These are phyloP conservation scores for Henicopernis longicauda DNA, from an alignment of 2,113 vertebrate genomes.

Conservation along the genomic window DNA sequence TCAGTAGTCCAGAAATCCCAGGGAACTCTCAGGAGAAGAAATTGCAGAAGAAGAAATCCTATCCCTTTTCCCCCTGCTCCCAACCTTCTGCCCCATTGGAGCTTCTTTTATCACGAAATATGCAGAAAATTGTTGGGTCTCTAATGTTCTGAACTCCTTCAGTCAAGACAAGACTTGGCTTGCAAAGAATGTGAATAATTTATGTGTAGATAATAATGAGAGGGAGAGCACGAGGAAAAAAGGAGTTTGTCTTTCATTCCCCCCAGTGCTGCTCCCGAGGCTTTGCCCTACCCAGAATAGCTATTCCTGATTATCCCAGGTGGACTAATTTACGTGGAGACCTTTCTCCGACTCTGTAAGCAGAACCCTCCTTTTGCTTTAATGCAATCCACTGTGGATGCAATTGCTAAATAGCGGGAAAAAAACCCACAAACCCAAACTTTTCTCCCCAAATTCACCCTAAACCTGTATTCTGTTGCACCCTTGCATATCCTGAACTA, in stretches of 20 bases:
- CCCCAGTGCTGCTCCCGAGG: background rate
- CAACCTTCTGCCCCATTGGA: background rate
- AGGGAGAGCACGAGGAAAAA: background rate
- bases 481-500: background rate
- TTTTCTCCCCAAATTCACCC: background rate
- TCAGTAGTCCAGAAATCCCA: background rate
- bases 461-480: background rate
- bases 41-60: background rate
- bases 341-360: background rate
- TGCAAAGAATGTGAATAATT: slow-evolving; percentile 49
- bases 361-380: background rate
- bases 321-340: background rate
- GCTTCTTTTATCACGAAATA: background rate
- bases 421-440: no score
- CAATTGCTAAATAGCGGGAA: fast-evolving
- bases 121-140: background rate
- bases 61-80: background rate
- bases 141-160: background rate
- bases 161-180: background rate
- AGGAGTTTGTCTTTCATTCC: background rate
- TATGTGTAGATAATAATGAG: background rate
- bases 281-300: background rate
- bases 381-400: background rate
- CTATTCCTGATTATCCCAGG: background rate
- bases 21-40: background rate